A percentile compares a stretch with the other conserved stretches of the same genome.
Evolutionary conservation across 2,113 vertebrate genomes (phyloP).

Genomic region (Puma concolor): DNA sequence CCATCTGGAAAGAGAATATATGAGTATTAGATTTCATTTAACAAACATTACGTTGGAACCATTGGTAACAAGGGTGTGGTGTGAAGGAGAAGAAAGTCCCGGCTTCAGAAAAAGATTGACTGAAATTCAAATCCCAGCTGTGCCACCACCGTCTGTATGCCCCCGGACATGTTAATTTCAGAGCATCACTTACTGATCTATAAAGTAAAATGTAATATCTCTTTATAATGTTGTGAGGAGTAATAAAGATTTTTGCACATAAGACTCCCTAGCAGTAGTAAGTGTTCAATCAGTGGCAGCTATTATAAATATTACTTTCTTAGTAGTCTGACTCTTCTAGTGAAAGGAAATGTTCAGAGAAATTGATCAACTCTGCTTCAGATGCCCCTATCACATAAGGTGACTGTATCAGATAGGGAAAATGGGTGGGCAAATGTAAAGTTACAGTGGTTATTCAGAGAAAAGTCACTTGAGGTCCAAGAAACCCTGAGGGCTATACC

Average conservation of each 20-base stretch:
- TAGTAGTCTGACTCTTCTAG: conserved; percentile 16
- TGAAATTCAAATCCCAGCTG: background rate
- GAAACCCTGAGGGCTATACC: background rate
- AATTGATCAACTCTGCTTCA: background rate
- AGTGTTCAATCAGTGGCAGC: background rate
- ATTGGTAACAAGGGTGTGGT: conserved; percentile 5
- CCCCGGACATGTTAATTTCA: background rate
- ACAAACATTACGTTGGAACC: background rate
- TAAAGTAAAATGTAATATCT: background rate
- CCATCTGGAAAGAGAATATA: conserved; percentile 44
- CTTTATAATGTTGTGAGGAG: background rate
- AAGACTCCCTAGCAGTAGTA: background rate
- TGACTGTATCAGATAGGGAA: background rate
- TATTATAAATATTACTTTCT: background rate
- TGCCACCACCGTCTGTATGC: background rate
- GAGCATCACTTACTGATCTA: background rate
- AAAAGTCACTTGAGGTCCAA: conserved; percentile 22
- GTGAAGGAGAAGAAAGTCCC: background rate
- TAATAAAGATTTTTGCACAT: background rate
- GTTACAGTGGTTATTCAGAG: background rate
- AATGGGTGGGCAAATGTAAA: background rate
- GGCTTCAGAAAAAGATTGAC: background rate
- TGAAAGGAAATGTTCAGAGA: conserved; percentile 53
- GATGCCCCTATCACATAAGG: background rate
- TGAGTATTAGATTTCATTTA: conserved; percentile 49